These are phyloP conservation scores for Schizaphis graminum DNA, from an alignment of 2,888 invertebrate genomes.

Conservation along the genomic window DNA sequence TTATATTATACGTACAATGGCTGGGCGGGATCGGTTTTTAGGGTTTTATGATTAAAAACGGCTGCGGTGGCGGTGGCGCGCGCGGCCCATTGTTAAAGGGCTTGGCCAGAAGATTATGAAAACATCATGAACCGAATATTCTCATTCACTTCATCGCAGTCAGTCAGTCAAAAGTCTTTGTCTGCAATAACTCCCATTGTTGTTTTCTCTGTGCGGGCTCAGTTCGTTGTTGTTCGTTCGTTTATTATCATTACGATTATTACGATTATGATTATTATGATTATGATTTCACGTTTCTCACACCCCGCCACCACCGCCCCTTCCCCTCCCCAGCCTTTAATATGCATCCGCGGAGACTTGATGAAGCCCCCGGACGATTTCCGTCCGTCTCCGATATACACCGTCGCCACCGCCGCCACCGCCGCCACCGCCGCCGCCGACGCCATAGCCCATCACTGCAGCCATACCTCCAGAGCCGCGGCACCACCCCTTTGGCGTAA, in stretches of 20 bases:
- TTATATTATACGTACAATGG: slow-evolving; percentile 58
- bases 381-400: slow-evolving; percentile 10
- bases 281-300: slow-evolving; percentile 58
- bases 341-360: background rate
- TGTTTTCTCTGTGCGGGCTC: slow-evolving; percentile 39
- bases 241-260: slow-evolving; percentile 59
- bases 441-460: background rate
- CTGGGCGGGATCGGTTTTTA: slow-evolving; percentile 65
- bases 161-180: slow-evolving; percentile 66
- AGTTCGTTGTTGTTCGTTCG: slow-evolving; percentile 44
- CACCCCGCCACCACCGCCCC: background rate
- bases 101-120: slow-evolving; percentile 65
- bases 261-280: slow-evolving; percentile 56
- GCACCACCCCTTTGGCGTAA: background rate
- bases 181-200: slow-evolving; percentile 62
- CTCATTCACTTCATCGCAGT: slow-evolving; percentile 57
- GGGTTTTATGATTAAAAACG: slow-evolving; percentile 66
- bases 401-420: background rate
- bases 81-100: slow-evolving; percentile 61
- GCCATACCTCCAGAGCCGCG: background rate
- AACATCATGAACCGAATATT: slow-evolving; percentile 66
- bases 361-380: slow-evolving; percentile 53
- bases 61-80: slow-evolving; percentile 54
- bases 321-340: background rate
- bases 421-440: background rate